phyloP scores from a whole-genome alignment of 2,797 vertebrate species.

The Acanthurus tractus region DNA sequence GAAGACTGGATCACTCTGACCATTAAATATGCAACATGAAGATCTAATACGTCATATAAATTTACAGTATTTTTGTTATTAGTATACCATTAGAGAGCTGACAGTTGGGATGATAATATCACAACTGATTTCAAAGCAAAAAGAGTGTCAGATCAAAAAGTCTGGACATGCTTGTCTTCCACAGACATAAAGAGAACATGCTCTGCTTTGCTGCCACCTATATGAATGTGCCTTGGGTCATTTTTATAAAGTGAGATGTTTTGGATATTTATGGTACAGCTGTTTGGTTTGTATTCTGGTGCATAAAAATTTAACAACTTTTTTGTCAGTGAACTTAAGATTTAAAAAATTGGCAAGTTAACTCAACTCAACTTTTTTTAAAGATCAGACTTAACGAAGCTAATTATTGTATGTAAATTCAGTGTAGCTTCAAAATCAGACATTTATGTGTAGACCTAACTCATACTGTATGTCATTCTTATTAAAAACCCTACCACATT shows the following conservation, averaged over 20 bases:
- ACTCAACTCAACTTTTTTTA: too few species aligned
- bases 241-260: not conserved
- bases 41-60: not conserved
- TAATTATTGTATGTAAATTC: not conserved
- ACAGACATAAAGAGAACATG: not conserved
- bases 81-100: not conserved
- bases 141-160: not conserved
- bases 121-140: not conserved
- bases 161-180: not conserved
- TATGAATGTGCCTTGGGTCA: not conserved
- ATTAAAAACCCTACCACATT: not conserved
- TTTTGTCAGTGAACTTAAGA: too few species aligned
- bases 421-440: not conserved
- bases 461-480: not conserved
- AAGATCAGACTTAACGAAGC: not conserved
- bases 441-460: not conserved
- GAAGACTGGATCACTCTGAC: conserved; percentile 69
- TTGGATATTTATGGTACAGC: not conserved
- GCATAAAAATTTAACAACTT: not conserved
- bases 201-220: not conserved
- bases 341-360: too few species aligned
- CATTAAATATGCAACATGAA: not conserved
- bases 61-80: not conserved
- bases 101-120: not conserved
- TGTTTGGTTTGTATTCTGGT: not conserved